These are phyloP conservation scores for Kryphioiulus occultus DNA, from an alignment of 2,888 invertebrate species.

Conservation along the genomic window DNA sequence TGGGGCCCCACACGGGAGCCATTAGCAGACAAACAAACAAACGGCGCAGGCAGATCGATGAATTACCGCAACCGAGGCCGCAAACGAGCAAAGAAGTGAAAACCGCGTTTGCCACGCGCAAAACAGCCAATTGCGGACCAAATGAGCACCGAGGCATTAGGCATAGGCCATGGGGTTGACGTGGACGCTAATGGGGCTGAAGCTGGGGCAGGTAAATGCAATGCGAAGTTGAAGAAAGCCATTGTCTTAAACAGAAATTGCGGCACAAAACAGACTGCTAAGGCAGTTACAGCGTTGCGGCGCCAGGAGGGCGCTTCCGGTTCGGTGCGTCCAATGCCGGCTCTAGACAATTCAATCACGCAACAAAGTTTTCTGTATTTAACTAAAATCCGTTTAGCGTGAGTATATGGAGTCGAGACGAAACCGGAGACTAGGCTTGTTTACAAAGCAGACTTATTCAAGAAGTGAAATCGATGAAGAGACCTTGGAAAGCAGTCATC, in stretches of 20 bases:
- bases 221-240: too few relatives aligned
- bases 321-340: background rate
- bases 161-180: too few relatives aligned
- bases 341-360: background rate
- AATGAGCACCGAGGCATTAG: too few relatives aligned
- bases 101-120: background rate
- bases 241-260: too few relatives aligned
- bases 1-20: constrained; percentile 27
- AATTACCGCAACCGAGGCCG: constrained; percentile 32
- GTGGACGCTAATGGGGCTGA: too few relatives aligned
- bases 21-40: constrained; percentile 40
- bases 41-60: constrained; percentile 35
- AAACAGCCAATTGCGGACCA: too few relatives aligned
- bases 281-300: too few relatives aligned
- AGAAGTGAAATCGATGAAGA: background rate
- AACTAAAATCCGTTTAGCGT: background rate
- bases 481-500: too few relatives aligned
- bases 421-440: background rate
- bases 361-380: background rate
- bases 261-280: too few relatives aligned
- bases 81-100: constrained; percentile 27
- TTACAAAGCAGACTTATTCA: background rate
- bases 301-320: background rate
- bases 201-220: too few relatives aligned
- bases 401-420: background rate